Evolutionary conservation across 2,797 vertebrate species (phyloP).

Genomic region (Sebastes steindachneri): DNA sequence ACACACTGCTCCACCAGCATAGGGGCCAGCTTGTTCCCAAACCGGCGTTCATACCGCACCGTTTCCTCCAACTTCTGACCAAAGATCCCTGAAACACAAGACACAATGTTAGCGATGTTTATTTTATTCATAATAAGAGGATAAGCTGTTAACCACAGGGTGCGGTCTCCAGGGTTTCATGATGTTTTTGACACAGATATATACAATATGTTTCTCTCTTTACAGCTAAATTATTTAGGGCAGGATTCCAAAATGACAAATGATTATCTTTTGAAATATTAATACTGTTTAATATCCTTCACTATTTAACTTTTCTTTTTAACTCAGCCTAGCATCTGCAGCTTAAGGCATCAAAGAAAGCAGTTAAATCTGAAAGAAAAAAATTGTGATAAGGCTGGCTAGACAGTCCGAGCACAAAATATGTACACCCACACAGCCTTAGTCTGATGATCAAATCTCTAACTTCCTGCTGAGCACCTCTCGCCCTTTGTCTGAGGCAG

Average conservation of each 20-base stretch:
- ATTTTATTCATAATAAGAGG: not conserved
- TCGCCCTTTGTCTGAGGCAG: constrained; percentile 69
- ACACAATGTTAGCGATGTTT: not conserved
- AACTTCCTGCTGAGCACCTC: constrained; percentile 65
- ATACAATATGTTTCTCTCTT: not conserved
- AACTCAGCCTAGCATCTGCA: constrained; percentile 1
- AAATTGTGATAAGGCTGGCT: constrained; percentile 19
- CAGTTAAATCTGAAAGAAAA: constrained; percentile 33
- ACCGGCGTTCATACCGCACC: constrained; percentile 92
- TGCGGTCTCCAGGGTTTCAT: not conserved
- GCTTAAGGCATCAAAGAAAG: constrained; percentile 48
- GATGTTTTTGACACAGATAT: not conserved
- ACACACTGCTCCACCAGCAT: constrained; percentile 98
- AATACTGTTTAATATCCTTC: not conserved
- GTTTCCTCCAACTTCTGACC: constrained; percentile 98
- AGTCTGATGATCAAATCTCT: constrained; percentile 66
- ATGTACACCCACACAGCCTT: constrained; percentile 45
- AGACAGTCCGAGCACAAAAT: constrained; percentile 36
- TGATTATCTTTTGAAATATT: constrained; percentile 1
- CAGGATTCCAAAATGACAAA: not conserved
- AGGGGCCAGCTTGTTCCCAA: constrained; percentile 92
- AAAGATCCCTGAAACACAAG: constrained; percentile 90
- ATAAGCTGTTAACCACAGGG: not conserved
- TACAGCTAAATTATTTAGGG: not conserved
- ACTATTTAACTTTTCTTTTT: not conserved